A percentile compares a stretch with the other conserved stretches of the same genome.
phyloP scores from a whole-genome alignment of 2,113 vertebrate species.

The Dicentrarchus labrax region DNA sequence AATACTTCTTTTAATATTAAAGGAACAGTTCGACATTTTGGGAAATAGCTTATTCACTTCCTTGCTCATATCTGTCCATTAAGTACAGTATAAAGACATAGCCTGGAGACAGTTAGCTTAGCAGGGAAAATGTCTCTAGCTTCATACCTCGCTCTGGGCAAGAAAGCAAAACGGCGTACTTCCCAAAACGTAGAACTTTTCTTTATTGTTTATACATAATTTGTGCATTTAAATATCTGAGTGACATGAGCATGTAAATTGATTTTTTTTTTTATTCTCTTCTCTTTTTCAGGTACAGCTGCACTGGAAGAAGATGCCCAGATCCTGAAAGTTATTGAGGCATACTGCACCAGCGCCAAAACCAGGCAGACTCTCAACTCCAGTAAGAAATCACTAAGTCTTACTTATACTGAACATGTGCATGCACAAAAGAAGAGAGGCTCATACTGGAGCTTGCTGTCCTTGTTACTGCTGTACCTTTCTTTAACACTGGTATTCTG shows the following conservation, averaged over 20 bases:
- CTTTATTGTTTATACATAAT: not conserved
- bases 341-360: slow-evolving; percentile 99
- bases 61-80: not conserved
- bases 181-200: not conserved
- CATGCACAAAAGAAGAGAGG: slow-evolving; percentile 2
- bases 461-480: slow-evolving; percentile 29
- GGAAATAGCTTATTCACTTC: too few species aligned
- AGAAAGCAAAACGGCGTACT: not conserved
- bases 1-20: not conserved
- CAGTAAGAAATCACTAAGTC: slow-evolving; percentile 88
- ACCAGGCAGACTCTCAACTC: slow-evolving; percentile 99
- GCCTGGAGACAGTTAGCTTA: not conserved
- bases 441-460: slow-evolving; percentile 1
- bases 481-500: slow-evolving; percentile 75
- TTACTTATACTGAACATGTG: not conserved
- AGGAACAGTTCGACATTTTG: not conserved
- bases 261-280: not conserved
- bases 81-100: too few species aligned
- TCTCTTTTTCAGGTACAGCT: slow-evolving; percentile 89
- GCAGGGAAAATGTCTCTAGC: too few species aligned
- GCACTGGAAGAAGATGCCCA: slow-evolving; percentile 98
- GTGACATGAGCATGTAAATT: not conserved
- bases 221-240: not conserved
- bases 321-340: slow-evolving; percentile 99
- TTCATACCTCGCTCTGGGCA: not conserved